Conservation (phyloP, 2,888 invertebrate genomes). For the Drosophila parthenogenetica region DNA sequence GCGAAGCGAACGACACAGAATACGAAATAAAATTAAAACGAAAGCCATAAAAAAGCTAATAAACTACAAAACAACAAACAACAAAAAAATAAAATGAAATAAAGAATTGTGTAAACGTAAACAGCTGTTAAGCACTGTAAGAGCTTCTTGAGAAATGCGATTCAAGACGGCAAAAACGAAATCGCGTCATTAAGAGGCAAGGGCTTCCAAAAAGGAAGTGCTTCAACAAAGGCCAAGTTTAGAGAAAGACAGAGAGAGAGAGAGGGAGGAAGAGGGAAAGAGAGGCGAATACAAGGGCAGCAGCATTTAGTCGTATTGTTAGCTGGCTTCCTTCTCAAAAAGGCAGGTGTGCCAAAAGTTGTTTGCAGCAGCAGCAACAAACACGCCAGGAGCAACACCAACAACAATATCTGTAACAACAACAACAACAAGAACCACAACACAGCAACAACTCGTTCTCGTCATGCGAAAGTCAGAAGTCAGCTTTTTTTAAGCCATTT, state of each 20-base stretch:
- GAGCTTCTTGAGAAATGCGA: conserved; percentile 49
- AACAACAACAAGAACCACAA: conserved; percentile 24
- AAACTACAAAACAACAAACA: conserved; percentile 47
- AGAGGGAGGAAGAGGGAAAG: not conserved
- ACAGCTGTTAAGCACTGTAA: conserved; percentile 63
- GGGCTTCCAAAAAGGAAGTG: conserved; percentile 43
- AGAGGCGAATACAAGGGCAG: conserved; percentile 8
- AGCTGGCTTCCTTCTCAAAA: conserved; percentile 16
- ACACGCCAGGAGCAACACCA: conserved; percentile 30
- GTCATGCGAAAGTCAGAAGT: conserved; percentile 69
- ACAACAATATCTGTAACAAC: conserved; percentile 14
- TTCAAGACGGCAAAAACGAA: conserved; percentile 25
- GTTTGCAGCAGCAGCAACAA: conserved; percentile 37
- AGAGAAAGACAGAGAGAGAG: conserved; percentile 4
- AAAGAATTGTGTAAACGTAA: conserved; percentile 66
- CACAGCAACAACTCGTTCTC: conserved; percentile 64
- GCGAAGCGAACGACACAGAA: conserved; percentile 49
- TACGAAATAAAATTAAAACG: conserved; percentile 58
- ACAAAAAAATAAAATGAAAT: conserved; percentile 25
- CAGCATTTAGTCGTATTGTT: conserved; percentile 25
- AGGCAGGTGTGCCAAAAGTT: conserved; percentile 61
- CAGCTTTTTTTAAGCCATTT: conserved; percentile 40
- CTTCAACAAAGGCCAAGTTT: conserved; percentile 39
- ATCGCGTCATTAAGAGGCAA: conserved; percentile 55
- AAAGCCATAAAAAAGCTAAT: conserved; percentile 71